Conservation (phyloP, 1,140 invertebrate genomes). For the Aphis gossypii region DNA sequence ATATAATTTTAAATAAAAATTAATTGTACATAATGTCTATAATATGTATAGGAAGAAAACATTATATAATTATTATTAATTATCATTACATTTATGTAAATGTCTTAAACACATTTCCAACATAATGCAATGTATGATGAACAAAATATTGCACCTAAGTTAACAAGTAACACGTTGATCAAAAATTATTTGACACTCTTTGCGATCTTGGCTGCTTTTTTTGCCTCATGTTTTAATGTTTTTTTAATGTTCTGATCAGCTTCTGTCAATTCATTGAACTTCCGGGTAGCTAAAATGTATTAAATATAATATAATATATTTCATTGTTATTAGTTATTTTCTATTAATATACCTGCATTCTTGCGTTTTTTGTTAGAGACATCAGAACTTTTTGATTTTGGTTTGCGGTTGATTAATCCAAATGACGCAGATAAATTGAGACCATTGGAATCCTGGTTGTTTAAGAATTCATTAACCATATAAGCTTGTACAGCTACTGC, state of each 20-base stretch:
- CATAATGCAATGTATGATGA: background rate
- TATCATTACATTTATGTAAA: background rate
- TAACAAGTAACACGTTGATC: background rate
- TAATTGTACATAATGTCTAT: background rate
- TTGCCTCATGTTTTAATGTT: slow-evolving; percentile 65
- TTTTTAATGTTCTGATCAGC: slow-evolving; percentile 74
- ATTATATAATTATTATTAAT: background rate
- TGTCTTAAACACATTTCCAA: background rate
- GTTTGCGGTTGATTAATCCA: slow-evolving; percentile 18
- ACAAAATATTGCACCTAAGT: background rate
- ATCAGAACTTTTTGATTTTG: background rate
- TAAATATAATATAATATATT: background rate
- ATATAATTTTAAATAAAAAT: slow-evolving; percentile 30
- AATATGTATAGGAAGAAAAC: background rate
- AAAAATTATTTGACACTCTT: slow-evolving; percentile 28
- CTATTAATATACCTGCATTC: slow-evolving; percentile 11
- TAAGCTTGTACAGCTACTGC: slow-evolving; percentile 20
- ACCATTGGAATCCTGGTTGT: background rate
- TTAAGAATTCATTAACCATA: slow-evolving; percentile 41
- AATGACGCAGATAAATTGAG: background rate
- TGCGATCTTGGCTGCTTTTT: slow-evolving; percentile 15
- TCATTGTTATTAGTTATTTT: background rate
- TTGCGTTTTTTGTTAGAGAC: slow-evolving; percentile 36
- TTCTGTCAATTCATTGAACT: slow-evolving; percentile 72
- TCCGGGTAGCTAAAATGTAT: slow-evolving; percentile 62